phyloP scores from a whole-genome alignment of 30 jellyfish, hydroid and myxozoan species.

The Cassiopea xamachana region DNA sequence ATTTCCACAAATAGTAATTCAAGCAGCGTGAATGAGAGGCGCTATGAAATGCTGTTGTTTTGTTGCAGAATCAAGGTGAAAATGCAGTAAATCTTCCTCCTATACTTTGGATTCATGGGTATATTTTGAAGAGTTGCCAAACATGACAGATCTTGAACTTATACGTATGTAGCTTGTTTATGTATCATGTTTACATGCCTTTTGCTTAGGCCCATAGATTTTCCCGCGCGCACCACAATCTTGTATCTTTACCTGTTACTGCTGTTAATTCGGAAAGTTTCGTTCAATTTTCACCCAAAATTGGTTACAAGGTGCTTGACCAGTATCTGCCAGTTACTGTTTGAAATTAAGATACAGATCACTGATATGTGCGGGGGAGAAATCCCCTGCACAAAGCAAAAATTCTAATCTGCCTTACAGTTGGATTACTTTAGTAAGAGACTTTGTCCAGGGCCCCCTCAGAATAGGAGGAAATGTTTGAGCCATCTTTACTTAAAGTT shows the following conservation, averaged over 20 bases:
- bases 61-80: background rate
- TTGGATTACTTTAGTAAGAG: too few relatives aligned
- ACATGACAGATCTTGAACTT: slow-evolving; percentile 61
- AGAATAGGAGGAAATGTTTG: too few relatives aligned
- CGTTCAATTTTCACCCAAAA: background rate
- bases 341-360: too few relatives aligned
- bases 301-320: too few relatives aligned
- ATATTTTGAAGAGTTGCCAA: background rate
- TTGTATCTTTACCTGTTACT: background rate
- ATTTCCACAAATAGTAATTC: too few relatives aligned
- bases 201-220: background rate
- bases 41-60: background rate
- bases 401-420: too few relatives aligned
- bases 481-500: too few relatives aligned
- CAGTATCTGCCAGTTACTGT: too few relatives aligned
- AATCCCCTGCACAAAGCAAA: too few relatives aligned
- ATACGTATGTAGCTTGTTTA: slow-evolving; percentile 35
- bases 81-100: background rate
- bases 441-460: too few relatives aligned
- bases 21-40: too few relatives aligned
- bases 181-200: background rate
- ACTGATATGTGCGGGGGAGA: too few relatives aligned
- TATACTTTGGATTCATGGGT: background rate
- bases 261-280: background rate
- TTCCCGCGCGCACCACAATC: background rate